Base-by-base conservation (phyloP, 1,140 invertebrate genomes). In the Helicorthomorpha holstii region DNA sequence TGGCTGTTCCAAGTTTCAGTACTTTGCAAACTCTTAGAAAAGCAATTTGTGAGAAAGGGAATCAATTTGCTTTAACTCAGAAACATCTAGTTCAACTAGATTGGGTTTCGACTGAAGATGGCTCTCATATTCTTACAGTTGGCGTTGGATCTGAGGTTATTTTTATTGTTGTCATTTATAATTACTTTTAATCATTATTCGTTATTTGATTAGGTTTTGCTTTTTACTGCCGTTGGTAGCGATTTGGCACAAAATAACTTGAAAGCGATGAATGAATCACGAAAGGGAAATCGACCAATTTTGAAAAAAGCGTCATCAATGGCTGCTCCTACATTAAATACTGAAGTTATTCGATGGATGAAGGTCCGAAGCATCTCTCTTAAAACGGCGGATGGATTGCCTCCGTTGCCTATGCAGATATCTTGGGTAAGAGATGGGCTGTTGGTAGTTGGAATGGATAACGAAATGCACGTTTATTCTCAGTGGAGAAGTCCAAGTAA, bases 91-190 rank as follows among this genome's bases (percentile, higher is more conserved):
- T 98, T 1, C 90, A 95, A 63, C 67, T 99, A 27, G 95, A 98
- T 69, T 99, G 95, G 95, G 93, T 97, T 2, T 96, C 93, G 0
- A 94, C 94, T 57, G 94, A 98, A 65, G 94, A 99, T 69, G 95
- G 95, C 1, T 92, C 90, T 0, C 94, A 98, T 68, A 91, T 98
- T 58, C 69, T 99, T 4, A 98, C 95, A 0, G 90, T 98, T 0
- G 92, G 85, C 0, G 87, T 98, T 46, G 92, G 92, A 1, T 90
- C 89, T 48, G 91, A 95, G 66, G 67, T 75, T 69, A 38, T 25
- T 51, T 56, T 51, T 54, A 7, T 24, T 54, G 26, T 47, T 50
- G 29, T 61, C 25, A 7, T 34, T 34, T 34, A 10, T 34, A 7
- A 7, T 34, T 34, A 34, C 29, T 34, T 34, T 34, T 34, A 34